phyloP scores from a whole-genome alignment of 2,888 invertebrate genomes.

The Caenorhabditis sp. region DNA sequence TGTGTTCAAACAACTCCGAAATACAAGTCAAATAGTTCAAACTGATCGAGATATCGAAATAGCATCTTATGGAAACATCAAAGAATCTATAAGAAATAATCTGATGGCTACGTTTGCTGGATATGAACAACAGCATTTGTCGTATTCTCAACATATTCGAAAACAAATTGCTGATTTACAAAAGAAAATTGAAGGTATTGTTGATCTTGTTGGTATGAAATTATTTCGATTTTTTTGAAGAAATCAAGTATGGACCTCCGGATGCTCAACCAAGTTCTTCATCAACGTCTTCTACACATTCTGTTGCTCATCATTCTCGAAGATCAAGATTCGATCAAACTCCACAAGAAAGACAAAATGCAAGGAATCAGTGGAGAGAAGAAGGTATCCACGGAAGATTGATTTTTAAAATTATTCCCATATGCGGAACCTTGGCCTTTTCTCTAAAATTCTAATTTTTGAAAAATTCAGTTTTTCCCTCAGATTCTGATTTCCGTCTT shows the following conservation, averaged over 20 bases:
- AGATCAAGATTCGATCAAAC: constrained; percentile 50
- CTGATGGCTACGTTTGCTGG: constrained; percentile 77
- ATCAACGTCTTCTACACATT: neutral
- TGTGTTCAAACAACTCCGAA: constrained; percentile 77
- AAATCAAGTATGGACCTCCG: neutral
- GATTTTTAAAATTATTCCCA: too few species aligned
- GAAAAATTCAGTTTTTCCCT: neutral
- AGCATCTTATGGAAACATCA: constrained; percentile 6
- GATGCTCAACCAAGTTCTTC: neutral
- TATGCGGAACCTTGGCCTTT: too few species aligned
- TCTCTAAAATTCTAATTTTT: neutral
- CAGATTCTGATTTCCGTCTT: neutral
- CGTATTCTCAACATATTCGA: constrained; percentile 70
- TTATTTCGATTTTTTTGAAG: neutral
- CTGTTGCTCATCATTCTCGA: constrained; percentile 5
- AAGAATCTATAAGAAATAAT: constrained; percentile 18
- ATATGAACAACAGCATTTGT: constrained; percentile 92
- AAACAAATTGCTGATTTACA: constrained; percentile 22
- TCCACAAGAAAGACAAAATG: constrained; percentile 8
- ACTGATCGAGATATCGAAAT: constrained; percentile 33
- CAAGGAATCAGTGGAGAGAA: neutral
- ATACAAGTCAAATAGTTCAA: constrained; percentile 76
- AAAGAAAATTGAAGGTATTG: constrained; percentile 18
- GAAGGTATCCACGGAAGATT: neutral
- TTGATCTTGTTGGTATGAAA: neutral